These are phyloP conservation scores for Physella acuta DNA, from an alignment of 1,140 invertebrate species.

Conservation along the genomic window DNA sequence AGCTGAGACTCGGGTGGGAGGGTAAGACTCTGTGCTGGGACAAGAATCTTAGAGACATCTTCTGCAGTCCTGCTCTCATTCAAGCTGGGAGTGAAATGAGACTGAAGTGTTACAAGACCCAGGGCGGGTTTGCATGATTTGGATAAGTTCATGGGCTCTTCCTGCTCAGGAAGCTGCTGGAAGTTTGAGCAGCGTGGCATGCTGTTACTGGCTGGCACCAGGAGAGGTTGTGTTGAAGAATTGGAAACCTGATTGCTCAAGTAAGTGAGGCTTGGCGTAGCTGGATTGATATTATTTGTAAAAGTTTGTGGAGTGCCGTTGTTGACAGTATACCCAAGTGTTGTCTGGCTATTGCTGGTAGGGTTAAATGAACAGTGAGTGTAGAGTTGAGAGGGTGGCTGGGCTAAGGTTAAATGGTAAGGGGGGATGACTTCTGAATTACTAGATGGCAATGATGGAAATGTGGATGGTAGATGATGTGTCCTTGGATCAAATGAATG, in stretches of 20 bases:
- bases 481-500: background rate
- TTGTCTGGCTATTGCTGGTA: background rate
- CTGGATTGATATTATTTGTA: background rate
- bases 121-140: conserved; percentile 11
- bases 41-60: background rate
- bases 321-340: background rate
- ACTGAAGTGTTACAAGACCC: background rate
- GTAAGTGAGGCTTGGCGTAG: background rate
- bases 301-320: background rate
- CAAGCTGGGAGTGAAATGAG: background rate
- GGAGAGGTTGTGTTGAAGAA: background rate
- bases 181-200: background rate
- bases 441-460: background rate
- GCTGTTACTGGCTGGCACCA: background rate
- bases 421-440: background rate
- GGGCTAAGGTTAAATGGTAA: background rate
- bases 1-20: background rate
- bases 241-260: background rate
- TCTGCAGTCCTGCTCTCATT: background rate
- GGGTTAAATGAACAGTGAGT: background rate
- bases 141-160: conserved; percentile 24
- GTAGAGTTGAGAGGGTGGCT: background rate
- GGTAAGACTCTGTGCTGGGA: background rate
- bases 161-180: conserved; percentile 23
- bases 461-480: background rate